Base-by-base conservation (phyloP, 1,140 invertebrate species). In the Diorhabda carinulata region DNA sequence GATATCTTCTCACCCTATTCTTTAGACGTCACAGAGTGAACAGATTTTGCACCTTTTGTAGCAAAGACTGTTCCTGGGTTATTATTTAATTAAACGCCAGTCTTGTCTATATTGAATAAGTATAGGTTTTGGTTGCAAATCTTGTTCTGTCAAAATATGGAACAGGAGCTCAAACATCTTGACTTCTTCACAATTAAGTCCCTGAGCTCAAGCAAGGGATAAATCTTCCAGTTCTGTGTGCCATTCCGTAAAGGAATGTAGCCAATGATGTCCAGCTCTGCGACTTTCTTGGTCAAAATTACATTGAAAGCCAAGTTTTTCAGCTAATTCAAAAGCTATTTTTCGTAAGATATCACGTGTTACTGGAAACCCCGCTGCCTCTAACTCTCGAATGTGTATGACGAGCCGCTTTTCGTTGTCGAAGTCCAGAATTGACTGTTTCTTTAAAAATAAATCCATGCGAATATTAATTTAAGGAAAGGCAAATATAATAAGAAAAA, bases 21-120 rank as follows among this genome's bases (percentile, higher is more conserved):
- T 40, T 8, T n/a, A 81, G 73, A 74, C 68, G 76, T 78, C 3
- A 80, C 5, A 61, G 65, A 59, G 66, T 69, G 42, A 40, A 81
- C 76, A 40, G 45, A 67, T 78, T 79, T 81, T 5, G 76, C 45
- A 47, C 75, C 79, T 75, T 79, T 81, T 44, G 69, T 70, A 5
- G 78, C 78, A 60, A 60, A 10, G 8, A 40, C n/a, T 60, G 7
- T 42, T 47, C 45, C 2, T 1, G 45, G 5, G 8, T 5, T 5
- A 8, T 47, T 47, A 47, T 47, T 47, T 5, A 47, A 47, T 47
- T 47, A 8, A 8, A 47, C 45, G 8, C 45, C 45, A 5, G 8
- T 47, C 45, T 47, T 8, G 8, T 47, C 2, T 5, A 47, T 8
- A 47, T 59, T 59, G n/a, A 7, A 59, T 59, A 5, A 10, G 7